Evolutionary conservation across 2,888 invertebrate genomes (phyloP).

Genomic region (Aethes cnicana): DNA sequence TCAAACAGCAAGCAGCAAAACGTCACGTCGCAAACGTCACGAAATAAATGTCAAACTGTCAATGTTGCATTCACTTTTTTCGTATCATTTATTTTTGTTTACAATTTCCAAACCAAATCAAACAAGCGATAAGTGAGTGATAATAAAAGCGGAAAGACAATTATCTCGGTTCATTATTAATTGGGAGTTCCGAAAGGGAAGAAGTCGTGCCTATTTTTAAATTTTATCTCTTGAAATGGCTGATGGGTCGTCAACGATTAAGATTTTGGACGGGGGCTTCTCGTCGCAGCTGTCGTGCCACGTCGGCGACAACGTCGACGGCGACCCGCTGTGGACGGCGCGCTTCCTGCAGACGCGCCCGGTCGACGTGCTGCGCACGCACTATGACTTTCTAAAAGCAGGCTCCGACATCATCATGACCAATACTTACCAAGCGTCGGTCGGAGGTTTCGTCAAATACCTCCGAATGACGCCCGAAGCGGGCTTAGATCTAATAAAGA

Average conservation of each 20-base stretch:
- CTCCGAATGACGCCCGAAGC: conserved; percentile 85
- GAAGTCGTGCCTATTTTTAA: neutral
- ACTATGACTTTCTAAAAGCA: conserved; percentile 90
- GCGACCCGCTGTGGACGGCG: conserved; percentile 94
- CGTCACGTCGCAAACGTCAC: neutral
- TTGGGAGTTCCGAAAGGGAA: conserved; percentile 3
- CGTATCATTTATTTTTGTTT: conserved; percentile 29
- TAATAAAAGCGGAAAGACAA: conserved; percentile 15
- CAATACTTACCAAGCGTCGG: conserved; percentile 93
- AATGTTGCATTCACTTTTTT: conserved; percentile 24
- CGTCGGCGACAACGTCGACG: conserved; percentile 87
- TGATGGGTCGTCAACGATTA: conserved; percentile 8
- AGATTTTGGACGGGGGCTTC: conserved; percentile 87
- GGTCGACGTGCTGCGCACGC: conserved; percentile 88
- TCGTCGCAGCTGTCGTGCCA: conserved; percentile 89
- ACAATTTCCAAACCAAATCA: conserved; percentile 19
- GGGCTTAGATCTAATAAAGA: conserved; percentile 86
- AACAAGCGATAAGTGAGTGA: conserved; percentile 27
- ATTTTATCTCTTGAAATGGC: conserved; percentile 15
- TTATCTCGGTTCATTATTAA: conserved; percentile 10
- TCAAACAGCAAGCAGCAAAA: conserved; percentile 7
- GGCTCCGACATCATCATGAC: conserved; percentile 94
- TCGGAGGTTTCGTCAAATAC: conserved; percentile 88
- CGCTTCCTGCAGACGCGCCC: conserved; percentile 89
- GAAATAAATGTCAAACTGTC: conserved; percentile 13